phyloP scores from a whole-genome alignment of 2,888 invertebrate genomes.

The Rhopalosiphum nymphaeae region DNA sequence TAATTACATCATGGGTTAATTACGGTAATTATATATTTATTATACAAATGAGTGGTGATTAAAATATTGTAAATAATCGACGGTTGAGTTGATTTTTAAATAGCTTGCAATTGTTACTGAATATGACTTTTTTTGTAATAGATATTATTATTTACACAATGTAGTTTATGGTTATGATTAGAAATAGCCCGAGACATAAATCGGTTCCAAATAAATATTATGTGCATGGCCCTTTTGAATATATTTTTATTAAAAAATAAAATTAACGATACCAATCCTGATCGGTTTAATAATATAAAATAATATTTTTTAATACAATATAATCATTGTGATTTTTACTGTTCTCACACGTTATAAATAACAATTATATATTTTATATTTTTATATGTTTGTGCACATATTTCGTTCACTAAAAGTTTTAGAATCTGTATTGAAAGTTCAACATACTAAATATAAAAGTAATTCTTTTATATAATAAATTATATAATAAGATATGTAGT shows the following conservation, averaged over 20 bases:
- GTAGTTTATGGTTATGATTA: not conserved
- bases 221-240: not conserved
- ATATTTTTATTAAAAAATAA: not conserved
- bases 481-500: not conserved
- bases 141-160: not conserved
- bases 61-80: not conserved
- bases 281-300: not conserved
- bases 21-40: not conserved
- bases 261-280: not conserved
- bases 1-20: not conserved
- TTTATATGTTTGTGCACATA: not conserved
- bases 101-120: not conserved
- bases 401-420: not conserved
- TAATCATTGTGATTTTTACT: not conserved
- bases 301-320: not conserved
- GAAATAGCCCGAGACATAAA: not conserved
- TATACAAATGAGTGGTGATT: not conserved
- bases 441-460: not conserved
- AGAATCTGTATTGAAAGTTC: too few relatives aligned
- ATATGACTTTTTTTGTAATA: not conserved
- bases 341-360: not conserved
- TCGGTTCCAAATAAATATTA: not conserved
- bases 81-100: not conserved
- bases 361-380: not conserved
- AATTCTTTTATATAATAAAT: not conserved